Evolutionary conservation across 2,888 invertebrate species (phyloP).

Genomic region (Lepidocyrtoides sp.): DNA sequence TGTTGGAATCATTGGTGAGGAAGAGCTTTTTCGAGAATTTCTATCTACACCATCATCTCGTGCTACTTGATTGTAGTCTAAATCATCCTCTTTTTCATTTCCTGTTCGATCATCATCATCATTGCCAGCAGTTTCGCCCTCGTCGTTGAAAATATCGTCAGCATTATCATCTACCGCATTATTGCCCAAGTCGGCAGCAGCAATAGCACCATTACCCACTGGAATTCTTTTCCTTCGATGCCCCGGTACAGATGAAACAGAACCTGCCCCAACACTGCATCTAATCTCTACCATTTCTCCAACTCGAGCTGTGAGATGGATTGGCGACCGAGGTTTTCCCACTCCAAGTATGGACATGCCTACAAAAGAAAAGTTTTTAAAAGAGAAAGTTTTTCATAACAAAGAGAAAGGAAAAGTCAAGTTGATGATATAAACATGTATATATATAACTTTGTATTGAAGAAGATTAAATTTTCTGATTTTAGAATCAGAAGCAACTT

Average conservation of each 20-base stretch:
- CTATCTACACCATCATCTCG: slow-evolving; percentile 34
- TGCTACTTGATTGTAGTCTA: slow-evolving; percentile 55
- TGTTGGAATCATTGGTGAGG: slow-evolving; percentile 52
- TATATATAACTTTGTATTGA: slow-evolving; percentile 51
- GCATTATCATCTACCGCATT: slow-evolving; percentile 89
- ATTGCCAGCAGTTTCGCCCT: slow-evolving; percentile 87
- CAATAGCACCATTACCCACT: slow-evolving; percentile 88
- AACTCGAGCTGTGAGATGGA: slow-evolving; percentile 90
- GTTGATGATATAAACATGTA: neutral
- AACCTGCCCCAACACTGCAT: slow-evolving; percentile 88
- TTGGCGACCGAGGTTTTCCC: slow-evolving; percentile 87
- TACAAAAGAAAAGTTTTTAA: slow-evolving; percentile 87
- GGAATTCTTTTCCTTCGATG: slow-evolving; percentile 43
- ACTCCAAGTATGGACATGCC: slow-evolving; percentile 91
- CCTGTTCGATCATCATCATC: slow-evolving; percentile 87
- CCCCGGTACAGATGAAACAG: slow-evolving; percentile 54
- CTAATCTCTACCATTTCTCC: slow-evolving; percentile 93
- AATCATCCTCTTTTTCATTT: slow-evolving; percentile 73
- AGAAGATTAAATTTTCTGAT: slow-evolving; percentile 71
- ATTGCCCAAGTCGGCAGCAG: slow-evolving; percentile 89
- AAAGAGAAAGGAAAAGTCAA: slow-evolving; percentile 33
- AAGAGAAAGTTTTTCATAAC: slow-evolving; percentile 39
- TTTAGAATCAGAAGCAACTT: slow-evolving; percentile 10
- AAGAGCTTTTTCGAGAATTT: slow-evolving; percentile 23
- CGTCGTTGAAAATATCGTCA: slow-evolving; percentile 87